Evolutionary conservation across 2,797 vertebrate genomes (phyloP).

Genomic region (Cyclopterus lumpus): DNA sequence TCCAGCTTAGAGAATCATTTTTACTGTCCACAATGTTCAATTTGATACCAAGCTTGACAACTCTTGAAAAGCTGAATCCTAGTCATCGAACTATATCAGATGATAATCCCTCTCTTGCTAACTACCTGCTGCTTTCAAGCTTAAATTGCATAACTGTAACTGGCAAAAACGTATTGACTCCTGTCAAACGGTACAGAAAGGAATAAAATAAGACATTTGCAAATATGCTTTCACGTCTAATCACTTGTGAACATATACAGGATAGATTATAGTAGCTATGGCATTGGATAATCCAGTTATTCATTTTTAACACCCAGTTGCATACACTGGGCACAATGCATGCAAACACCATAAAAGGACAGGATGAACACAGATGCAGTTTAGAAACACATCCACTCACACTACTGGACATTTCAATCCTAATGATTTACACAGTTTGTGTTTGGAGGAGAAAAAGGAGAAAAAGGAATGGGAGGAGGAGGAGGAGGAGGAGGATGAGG

Average conservation of each 20-base stretch:
- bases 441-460: conserved; percentile 1
- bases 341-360: conserved; percentile 27
- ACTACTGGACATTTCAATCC: conserved; percentile 15
- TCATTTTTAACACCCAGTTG: conserved; percentile 50
- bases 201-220: conserved; percentile 56
- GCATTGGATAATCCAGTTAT: conserved; percentile 47
- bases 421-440: conserved; percentile 20
- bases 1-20: conserved; percentile 54
- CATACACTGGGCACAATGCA: conserved; percentile 16
- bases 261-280: conserved; percentile 53
- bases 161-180: conserved; percentile 63
- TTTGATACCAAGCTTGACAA: conserved; percentile 41
- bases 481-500: not conserved
- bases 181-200: conserved; percentile 63
- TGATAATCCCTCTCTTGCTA: conserved; percentile 62
- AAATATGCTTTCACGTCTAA: conserved; percentile 49
- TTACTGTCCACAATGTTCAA: conserved; percentile 52
- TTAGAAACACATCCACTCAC: not conserved
- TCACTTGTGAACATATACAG: conserved; percentile 44
- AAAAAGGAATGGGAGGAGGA: not conserved
- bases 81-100: conserved; percentile 64
- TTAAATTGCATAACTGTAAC: conserved; percentile 55
- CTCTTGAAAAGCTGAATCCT: conserved; percentile 58
- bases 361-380: conserved; percentile 31
- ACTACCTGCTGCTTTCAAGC: conserved; percentile 55